A percentile compares a stretch with the other conserved stretches of the same genome.
Conservation (phyloP, 2,797 vertebrate genomes). For the Gouania willdenowi region DNA sequence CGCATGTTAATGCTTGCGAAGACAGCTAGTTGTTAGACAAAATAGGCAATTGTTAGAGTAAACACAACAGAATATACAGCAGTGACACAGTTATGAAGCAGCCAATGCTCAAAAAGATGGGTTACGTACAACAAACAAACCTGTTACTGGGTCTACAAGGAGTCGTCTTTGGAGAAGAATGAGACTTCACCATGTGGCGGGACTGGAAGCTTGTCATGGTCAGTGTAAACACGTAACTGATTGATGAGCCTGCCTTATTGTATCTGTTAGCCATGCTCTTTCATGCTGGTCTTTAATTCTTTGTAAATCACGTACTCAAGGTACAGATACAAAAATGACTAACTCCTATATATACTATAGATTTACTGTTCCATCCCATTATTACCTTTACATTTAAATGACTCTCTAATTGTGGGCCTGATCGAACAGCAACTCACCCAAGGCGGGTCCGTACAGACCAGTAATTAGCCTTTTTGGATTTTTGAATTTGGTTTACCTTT, state of each 20-base stretch:
- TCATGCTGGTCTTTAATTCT: conserved; percentile 39
- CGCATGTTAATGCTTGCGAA: conserved; percentile 52
- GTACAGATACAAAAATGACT: conserved; percentile 6
- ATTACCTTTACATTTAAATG: too few species aligned
- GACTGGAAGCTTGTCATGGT: conserved; percentile 18
- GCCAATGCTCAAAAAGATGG: conserved; percentile 35
- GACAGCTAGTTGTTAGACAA: conserved; percentile 42
- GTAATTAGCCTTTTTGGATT: too few species aligned
- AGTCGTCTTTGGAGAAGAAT: conserved; percentile 17
- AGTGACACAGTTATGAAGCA: conserved; percentile 43
- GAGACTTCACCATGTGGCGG: not conserved
- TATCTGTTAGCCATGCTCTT: conserved; percentile 52
- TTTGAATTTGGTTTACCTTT: too few species aligned
- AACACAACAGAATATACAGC: conserved; percentile 33
- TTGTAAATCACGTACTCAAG: conserved; percentile 19
- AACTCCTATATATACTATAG: not conserved
- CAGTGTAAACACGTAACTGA: conserved; percentile 17
- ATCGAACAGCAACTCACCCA: too few species aligned
- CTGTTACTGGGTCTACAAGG: conserved; percentile 24
- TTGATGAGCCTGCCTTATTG: conserved; percentile 25
- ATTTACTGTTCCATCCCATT: too few species aligned
- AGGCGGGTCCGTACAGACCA: too few species aligned
- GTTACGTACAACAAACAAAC: conserved; percentile 56
- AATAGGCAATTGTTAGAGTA: too few species aligned
- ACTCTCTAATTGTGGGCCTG: too few species aligned